Percentiles rank a stretch among this genome's conserved stretches.
Conservation (phyloP, 2,888 invertebrate species). For the Megamerina dolium region DNA sequence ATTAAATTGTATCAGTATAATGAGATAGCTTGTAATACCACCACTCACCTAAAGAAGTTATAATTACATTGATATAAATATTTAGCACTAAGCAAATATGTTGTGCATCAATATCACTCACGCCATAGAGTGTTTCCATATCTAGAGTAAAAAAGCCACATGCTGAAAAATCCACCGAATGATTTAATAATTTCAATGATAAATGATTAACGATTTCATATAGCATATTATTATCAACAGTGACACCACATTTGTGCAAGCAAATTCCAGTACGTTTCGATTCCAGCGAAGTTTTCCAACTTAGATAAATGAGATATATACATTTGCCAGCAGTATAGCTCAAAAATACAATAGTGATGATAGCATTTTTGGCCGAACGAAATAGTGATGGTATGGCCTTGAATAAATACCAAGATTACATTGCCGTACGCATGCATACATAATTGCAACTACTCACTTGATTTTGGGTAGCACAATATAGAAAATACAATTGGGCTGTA, state of each 20-base stretch:
- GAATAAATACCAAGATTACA: constrained; percentile 14
- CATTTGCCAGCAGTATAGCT: constrained; percentile 46
- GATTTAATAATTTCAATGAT: constrained; percentile 47
- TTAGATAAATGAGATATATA: constrained; percentile 46
- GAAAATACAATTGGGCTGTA: constrained; percentile 48
- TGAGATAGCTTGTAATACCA: constrained; percentile 48
- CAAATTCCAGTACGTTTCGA: constrained; percentile 47
- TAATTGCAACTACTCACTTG: constrained; percentile 29
- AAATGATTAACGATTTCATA: constrained; percentile 49
- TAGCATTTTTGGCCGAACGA: constrained; percentile 42
- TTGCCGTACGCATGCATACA: not conserved
- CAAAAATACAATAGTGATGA: constrained; percentile 38
- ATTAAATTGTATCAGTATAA: constrained; percentile 49
- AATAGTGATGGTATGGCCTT: constrained; percentile 43
- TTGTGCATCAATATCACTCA: constrained; percentile 20
- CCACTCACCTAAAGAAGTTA: constrained; percentile 34
- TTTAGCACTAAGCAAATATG: not conserved
- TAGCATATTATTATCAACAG: constrained; percentile 44
- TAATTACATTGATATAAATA: not conserved
- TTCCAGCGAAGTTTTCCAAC: constrained; percentile 48
- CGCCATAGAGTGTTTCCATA: constrained; percentile 49
- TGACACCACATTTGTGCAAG: constrained; percentile 46
- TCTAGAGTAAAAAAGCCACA: constrained; percentile 49
- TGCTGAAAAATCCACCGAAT: constrained; percentile 48
- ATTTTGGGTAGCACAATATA: constrained; percentile 44